phyloP scores from a whole-genome alignment of 2,113 vertebrate genomes.

The Myotis lucifugus region DNA sequence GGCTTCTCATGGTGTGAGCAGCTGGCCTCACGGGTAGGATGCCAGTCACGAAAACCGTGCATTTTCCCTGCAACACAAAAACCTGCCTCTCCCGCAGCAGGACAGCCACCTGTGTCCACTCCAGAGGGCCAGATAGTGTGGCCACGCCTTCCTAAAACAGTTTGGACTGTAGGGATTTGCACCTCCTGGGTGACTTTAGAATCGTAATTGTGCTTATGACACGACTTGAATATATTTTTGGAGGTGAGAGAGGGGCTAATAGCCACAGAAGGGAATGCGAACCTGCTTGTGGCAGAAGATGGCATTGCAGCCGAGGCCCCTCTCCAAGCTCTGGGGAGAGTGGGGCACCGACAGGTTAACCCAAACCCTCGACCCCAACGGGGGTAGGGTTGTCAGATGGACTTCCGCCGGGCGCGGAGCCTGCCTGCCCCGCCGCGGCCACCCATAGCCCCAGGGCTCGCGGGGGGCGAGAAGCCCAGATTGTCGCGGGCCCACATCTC shows the following conservation, averaged over 20 bases:
- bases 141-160: background rate
- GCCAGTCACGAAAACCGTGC: background rate
- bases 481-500: conserved; percentile 88
- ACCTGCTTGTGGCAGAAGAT: background rate
- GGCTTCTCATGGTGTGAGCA: background rate
- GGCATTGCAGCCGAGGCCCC: background rate
- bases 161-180: background rate
- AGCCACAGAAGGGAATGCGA: conserved; percentile 42
- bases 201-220: background rate
- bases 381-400: conserved; percentile 82
- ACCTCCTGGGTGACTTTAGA: background rate
- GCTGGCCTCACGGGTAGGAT: background rate
- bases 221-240: background rate
- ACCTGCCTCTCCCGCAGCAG: background rate
- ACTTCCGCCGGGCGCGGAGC: conserved; percentile 89
- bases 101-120: background rate
- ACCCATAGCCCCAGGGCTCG: conserved; percentile 87
- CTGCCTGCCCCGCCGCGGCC: conserved; percentile 82
- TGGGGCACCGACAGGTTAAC: background rate
- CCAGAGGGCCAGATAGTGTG: background rate
- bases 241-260: background rate
- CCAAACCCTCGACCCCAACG: fast-evolving
- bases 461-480: conserved; percentile 89
- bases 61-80: background rate
- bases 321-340: background rate